Evolutionary conservation across 2,113 vertebrate species (phyloP), one percentile per base, ranked within the genome.

Genomic region (Pionites leucogaster): DNA sequence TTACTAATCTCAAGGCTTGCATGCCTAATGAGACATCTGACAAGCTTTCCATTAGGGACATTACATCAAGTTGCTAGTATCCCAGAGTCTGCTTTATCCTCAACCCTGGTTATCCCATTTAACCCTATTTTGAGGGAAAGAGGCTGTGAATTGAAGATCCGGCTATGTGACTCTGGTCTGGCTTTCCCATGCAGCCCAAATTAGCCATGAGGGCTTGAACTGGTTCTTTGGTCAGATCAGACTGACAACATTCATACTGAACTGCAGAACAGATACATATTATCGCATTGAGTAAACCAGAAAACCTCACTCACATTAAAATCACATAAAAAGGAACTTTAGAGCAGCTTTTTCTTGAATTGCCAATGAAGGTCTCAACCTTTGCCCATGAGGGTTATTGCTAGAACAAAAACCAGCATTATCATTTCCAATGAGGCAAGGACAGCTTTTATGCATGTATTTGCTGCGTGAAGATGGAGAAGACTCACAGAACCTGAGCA

Each of bases 241-340:
- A 17, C 20, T 1, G 2, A 14, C 10, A 3, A 4, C 0, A 5
- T 6, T 35, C 49, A 3, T 0, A 31, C 0, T 10, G 42, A 85
- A 64, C 25, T 1, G 2, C 63, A 41, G 41, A 62, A 4, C 37
- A 44, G 49, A 11, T 22, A 9, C 0, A 0, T 60, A 6, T 12
- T 24, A 24, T 2, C 33, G 37, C 29, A 7, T 9, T 29, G 33
- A 64, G 35, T 13, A 50, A 88, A 79, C 31, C 53, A 77, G 27
- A 39, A 80, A 93, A 14, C 37, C 72, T 22, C 12, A 5, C 6
- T 20, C 2, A 28, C 49, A 28, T 76, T 57, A 59, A 82, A 92
- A 63, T 19, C 71, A 7, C 35, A 31, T 3, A 22, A 44, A 78
- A 49, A 53, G 10, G 44, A 82, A n/a, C 33, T 8, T 9, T 19